Base-by-base conservation (phyloP, 2,113 vertebrate species). In the Ifrita kowaldi region DNA sequence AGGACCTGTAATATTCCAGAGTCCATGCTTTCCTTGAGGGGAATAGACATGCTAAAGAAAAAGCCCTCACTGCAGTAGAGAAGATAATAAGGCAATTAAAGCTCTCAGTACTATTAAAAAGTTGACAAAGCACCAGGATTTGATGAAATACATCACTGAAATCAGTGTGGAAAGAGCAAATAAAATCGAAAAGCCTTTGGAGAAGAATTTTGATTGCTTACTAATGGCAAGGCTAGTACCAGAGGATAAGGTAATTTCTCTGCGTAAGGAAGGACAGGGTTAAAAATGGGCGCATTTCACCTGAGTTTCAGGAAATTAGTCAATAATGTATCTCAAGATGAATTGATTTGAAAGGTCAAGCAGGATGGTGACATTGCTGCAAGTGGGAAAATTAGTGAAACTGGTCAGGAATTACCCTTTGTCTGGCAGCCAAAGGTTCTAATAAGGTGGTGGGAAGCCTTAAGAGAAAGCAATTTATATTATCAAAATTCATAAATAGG, bases 81-180 rank as follows among this genome's bases (percentile, higher is more conserved):
- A 94, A 90, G 95, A 93, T 96, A 97, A 95, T 96, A 97, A 93
- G 91, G 95, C 96, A 97, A 97, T 97, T 97, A 97, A 97, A 97
- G 90, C 93, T 93, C 93, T 95, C 91, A 95, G 75, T 68, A 83
- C 93, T 95, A 95, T 95, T 96, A 96, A 97, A 96, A 96, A 97
- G 92, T 97, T 95, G 90, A 97, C 92, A 97, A 96, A 96, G 94
- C 81, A 95, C 94, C 71, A 49, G 56, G 46, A 97, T 95, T 89
- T 86, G 82, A 94, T 90, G 94, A 97, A 96, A 97, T 97, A 94
- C 90, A 97, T 97, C 92, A 96, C 53, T n/a, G 68, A 83, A 92
- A 91, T 82, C 93, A 93, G 50, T 8, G 6, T 84, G 63, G 86
- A 94, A 92, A 89, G 92, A 95, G 94, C 92, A 95, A 95, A 93